Evolutionary conservation across 2,888 invertebrate species (phyloP), one percentile per base, ranked within the genome.

Genomic region (Agrochola circellaris): DNA sequence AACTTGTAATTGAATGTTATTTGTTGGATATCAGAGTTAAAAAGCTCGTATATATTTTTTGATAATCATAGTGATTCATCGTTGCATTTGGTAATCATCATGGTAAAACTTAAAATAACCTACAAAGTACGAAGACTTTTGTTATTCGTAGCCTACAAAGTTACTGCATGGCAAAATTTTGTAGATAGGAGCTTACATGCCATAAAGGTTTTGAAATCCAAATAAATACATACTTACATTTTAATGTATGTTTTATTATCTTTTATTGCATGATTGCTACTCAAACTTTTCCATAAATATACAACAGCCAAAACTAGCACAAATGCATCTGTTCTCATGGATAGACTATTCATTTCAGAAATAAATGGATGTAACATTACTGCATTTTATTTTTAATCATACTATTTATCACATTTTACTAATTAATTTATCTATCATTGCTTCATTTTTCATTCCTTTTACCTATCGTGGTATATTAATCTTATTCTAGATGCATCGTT

Each of bases 81-180:
- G 95, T 96, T 96, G 96, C 96, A 96, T 96, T 96, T 91, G 93
- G 90, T 86, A 88, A 87, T 96, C 96, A 96, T 96, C 96, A 96
- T 95, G 56, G 89, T 56, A 72, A 74, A 62, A 20, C 26, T 26
- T 81, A 51, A 48, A 70, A 62, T 45, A 70, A 61, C 58, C 51
- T 54, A 34, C 1, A n/a, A 54, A 1, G n/a, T 30, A 30, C 3
- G 30, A 30, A 30, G 30, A 30, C 30, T 30, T 30, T 30, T 30
- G 3, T 30, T 30, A 30, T 30, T 30, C 30, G 58, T 45, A 70
- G 51, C 51, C 51, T 51, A 34, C 1, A 48, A 15, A 15, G 15
- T 23, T 38, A 9, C 8, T 30, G 9, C 1, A 30, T 17, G 13
- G 20, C 0, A 13, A 51, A 11, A 38, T 20, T 2, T 26, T n/a